Percentiles rank a stretch among this genome's conserved stretches.
phyloP scores from a whole-genome alignment of 2,113 vertebrate genomes.

The Cathartes aura region DNA sequence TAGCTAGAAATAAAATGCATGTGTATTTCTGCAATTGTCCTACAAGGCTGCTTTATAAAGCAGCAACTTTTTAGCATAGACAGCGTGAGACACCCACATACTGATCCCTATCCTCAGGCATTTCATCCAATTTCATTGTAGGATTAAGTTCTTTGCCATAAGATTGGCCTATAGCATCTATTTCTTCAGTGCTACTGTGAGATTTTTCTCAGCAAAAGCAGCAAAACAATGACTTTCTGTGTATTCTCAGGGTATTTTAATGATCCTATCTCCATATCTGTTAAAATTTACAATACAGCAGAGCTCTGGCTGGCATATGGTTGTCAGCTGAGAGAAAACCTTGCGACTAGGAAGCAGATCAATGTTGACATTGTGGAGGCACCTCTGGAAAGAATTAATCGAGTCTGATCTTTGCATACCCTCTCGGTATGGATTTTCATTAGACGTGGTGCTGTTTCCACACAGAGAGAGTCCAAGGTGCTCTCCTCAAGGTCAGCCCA shows the following conservation, averaged over 20 bases:
- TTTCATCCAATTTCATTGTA: constrained; percentile 34
- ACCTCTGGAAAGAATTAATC: constrained; percentile 65
- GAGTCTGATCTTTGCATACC: constrained; percentile 55
- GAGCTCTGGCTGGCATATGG: constrained; percentile 45
- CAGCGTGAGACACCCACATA: neutral
- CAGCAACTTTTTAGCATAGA: neutral
- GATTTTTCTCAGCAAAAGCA: constrained; percentile 6
- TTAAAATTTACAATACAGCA: constrained; percentile 54
- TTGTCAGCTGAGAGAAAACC: constrained; percentile 51
- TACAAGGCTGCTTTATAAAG: neutral
- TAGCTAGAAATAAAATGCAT: neutral
- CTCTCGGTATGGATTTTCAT: constrained; percentile 54
- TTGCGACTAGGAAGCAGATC: constrained; percentile 22
- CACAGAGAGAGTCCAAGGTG: constrained; percentile 10
- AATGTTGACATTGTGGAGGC: constrained; percentile 63
- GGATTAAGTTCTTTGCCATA: constrained; percentile 33
- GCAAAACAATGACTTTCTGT: constrained; percentile 38
- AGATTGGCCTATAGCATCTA: neutral
- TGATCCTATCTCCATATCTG: constrained; percentile 65
- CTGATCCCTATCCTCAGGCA: constrained; percentile 2
- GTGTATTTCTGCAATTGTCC: neutral
- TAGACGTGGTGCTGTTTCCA: neutral
- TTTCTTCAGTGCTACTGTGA: neutral
- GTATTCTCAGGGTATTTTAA: constrained; percentile 56
- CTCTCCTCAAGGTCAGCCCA: constrained; percentile 30